These are phyloP conservation scores for Callosobruchus maculatus DNA, from an alignment of 2,888 invertebrate species.

Conservation along the genomic window DNA sequence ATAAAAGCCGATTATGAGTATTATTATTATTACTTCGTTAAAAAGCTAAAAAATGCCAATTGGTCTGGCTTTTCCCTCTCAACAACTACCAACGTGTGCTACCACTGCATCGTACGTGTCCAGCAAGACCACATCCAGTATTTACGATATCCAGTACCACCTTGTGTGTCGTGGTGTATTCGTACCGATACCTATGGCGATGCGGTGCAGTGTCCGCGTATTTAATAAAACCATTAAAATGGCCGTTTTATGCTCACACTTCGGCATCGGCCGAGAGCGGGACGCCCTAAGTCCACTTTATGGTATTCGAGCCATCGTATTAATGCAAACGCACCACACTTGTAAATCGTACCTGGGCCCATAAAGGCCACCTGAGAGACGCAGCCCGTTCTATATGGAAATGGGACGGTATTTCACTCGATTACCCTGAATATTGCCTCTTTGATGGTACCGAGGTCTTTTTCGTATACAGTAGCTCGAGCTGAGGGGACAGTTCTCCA, in stretches of 20 bases:
- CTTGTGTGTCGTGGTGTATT: not conserved
- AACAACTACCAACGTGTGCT: no score
- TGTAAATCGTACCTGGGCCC: constrained; percentile 27
- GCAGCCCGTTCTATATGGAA: not conserved
- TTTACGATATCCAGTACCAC: constrained; percentile 27
- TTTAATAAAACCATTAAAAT: constrained; percentile 43
- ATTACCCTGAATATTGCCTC: no score
- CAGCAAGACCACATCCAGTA: not conserved
- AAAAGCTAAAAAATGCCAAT: no score
- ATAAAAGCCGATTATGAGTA: no score
- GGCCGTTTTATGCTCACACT: constrained; percentile 39
- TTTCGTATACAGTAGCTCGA: no score
- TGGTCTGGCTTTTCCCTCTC: no score
- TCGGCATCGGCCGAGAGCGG: constrained; percentile 35
- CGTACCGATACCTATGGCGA: not conserved
- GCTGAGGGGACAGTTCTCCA: no score
- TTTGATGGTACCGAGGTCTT: no score
- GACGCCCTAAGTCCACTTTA: constrained; percentile 30
- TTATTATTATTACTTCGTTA: no score
- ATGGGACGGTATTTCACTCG: not conserved
- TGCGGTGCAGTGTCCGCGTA: constrained; percentile 30
- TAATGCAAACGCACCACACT: constrained; percentile 31
- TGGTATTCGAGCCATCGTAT: constrained; percentile 33
- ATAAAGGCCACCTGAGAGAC: not conserved
- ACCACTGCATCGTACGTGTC: not conserved